Conservation (phyloP, 2,888 invertebrate species). For the Pterostichus niger region DNA sequence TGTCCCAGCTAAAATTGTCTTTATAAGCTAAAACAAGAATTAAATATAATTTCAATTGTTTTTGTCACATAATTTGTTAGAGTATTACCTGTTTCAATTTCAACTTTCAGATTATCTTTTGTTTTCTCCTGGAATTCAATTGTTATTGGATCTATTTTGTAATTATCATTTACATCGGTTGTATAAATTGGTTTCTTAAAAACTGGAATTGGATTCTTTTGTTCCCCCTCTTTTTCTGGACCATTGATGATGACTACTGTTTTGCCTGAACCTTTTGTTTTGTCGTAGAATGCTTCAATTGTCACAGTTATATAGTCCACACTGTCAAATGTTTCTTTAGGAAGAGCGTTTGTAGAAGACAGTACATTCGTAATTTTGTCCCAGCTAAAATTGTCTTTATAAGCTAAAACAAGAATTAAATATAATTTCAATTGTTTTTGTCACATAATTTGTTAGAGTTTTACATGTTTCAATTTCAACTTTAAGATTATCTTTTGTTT, state of each 20-base stretch:
- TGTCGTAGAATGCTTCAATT: not conserved
- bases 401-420: no score
- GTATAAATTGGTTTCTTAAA: conserved; percentile 60
- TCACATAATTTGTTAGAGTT: no score
- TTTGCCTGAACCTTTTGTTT: not conserved
- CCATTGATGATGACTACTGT: conserved; percentile 4
- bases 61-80: no score
- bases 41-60: not conserved
- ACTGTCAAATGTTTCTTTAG: not conserved
- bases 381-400: no score
- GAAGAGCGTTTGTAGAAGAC: not conserved
- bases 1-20: no score
- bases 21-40: no score
- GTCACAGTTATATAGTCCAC: not conserved
- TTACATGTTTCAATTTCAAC: not conserved
- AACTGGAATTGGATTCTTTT: not conserved
- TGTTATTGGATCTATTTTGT: conserved; percentile 68
- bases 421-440: not conserved
- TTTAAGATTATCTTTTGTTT: not conserved
- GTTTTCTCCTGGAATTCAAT: not conserved
- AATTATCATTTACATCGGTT: conserved; percentile 68
- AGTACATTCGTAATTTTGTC: no score
- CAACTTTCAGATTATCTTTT: not conserved
- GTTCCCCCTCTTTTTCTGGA: not conserved
- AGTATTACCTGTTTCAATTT: no score